Base-by-base conservation (phyloP, 2,888 invertebrate species). In the Hirtodrosophila trivittata region DNA sequence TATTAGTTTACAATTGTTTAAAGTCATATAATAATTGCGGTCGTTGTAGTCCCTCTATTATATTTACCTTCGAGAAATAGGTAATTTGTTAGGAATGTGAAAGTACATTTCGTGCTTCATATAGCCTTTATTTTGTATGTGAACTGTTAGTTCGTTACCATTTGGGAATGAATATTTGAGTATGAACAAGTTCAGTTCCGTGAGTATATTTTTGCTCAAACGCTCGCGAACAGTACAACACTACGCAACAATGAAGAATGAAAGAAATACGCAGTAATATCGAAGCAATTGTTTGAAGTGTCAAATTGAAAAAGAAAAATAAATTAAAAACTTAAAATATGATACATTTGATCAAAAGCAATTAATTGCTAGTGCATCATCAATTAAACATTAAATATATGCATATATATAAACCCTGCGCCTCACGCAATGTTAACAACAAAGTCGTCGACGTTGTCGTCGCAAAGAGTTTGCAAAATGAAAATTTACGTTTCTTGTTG, bases 391-490 rank as follows among this genome's bases (percentile, higher is more conserved):
- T 46, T 57, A 45, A 45, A 43, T 54, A 42, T 54, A 38, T 49
- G 45, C 58, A 9, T 52, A 38, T 49, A 46, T 60, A 4, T 51
- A 38, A 42, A 42, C 54, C 28, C 25, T 54, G 6, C 18, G 6
- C 18, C 12, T 37, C 9, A 45, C 65, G 41, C 57, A 46, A 73
- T 73, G 73, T 56, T 28, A 52, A 59, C 30, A 49, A 42, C 33
- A 69, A 49, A 30, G 58, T 33, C 43, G 47, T 45, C 59, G 51
- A 37, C 47, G 38, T 33, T 13, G 33, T 43, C 54, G 54, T 30
- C 42, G 52, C 37, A 58, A 10, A 59, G 33, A 75, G 59, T 74
- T 66, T 46, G 72, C 80, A 85, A 76, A 87, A 83, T 83, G 82
- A 85, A 83, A 73, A 65, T 57, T 55, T 77, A 64, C 62, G 64